These are phyloP conservation scores for Coptotermes formosanus DNA, from an alignment of 1,140 invertebrate genomes.

Conservation along the genomic window DNA sequence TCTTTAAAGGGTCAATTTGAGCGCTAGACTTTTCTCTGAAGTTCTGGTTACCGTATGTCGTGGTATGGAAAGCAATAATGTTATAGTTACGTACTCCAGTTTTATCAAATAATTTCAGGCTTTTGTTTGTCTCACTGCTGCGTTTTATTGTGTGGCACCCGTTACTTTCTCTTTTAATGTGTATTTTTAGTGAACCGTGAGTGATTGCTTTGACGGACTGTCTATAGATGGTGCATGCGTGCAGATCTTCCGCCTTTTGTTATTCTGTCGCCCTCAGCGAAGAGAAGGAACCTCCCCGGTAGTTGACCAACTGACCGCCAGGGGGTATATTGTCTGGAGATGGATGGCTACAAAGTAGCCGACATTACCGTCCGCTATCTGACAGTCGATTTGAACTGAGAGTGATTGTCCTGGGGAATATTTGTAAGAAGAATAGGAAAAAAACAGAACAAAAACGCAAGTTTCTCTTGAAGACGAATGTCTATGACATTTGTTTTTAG, in stretches of 20 bases:
- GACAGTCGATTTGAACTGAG: slow-evolving; percentile 17
- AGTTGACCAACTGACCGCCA: slow-evolving; percentile 16
- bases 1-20: no score
- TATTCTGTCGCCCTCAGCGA: not conserved
- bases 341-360: slow-evolving; percentile 10
- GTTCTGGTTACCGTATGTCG: no score
- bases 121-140: no score
- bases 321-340: slow-evolving; percentile 4
- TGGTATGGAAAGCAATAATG: no score
- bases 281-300: not conserved
- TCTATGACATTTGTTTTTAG: not conserved
- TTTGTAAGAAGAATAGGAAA: not conserved
- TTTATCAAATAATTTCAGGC: no score
- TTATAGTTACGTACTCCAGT: no score
- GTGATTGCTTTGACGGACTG: not conserved
- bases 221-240: not conserved
- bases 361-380: not conserved
- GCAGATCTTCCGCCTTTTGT: slow-evolving; percentile 1
- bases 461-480: not conserved
- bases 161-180: no score
- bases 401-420: not conserved
- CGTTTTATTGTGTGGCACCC: no score
- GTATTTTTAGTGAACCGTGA: not conserved
- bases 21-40: no score
- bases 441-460: not conserved